Evolutionary conservation across 2,113 vertebrate genomes (phyloP).

Genomic region (Cyprinodon variegatus): DNA sequence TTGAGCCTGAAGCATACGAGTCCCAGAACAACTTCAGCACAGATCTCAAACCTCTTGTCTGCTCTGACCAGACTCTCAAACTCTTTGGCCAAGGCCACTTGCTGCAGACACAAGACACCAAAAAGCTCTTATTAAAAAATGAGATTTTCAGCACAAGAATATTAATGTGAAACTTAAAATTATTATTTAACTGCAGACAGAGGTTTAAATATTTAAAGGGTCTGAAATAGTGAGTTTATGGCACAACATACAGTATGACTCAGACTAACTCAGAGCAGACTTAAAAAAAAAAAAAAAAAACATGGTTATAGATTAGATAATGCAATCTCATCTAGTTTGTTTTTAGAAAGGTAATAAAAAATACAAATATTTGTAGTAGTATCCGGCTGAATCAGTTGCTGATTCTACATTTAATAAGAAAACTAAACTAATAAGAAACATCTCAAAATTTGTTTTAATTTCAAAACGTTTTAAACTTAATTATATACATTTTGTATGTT

Average conservation of each 20-base stretch:
- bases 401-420: no score
- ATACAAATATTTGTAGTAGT: not conserved
- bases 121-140: not conserved
- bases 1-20: conserved; percentile 97
- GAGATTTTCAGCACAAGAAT: not conserved
- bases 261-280: not conserved
- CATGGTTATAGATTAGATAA: not conserved
- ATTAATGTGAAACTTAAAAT: not conserved
- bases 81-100: conserved; percentile 87
- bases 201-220: not conserved
- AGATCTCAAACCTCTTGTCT: conserved; percentile 92
- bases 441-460: no score
- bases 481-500: not conserved
- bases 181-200: not conserved
- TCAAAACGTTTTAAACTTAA: no score
- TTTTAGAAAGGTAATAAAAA: no score
- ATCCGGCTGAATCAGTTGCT: no score
- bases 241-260: not conserved
- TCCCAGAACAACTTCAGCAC: conserved; percentile 88
- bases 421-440: no score
- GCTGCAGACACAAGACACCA: conserved; percentile 74
- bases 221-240: not conserved
- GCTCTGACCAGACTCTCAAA: conserved; percentile 87
- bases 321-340: not conserved
- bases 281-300: no score